Base-by-base conservation (phyloP, 1,140 invertebrate genomes). In the Atta colombica region DNA sequence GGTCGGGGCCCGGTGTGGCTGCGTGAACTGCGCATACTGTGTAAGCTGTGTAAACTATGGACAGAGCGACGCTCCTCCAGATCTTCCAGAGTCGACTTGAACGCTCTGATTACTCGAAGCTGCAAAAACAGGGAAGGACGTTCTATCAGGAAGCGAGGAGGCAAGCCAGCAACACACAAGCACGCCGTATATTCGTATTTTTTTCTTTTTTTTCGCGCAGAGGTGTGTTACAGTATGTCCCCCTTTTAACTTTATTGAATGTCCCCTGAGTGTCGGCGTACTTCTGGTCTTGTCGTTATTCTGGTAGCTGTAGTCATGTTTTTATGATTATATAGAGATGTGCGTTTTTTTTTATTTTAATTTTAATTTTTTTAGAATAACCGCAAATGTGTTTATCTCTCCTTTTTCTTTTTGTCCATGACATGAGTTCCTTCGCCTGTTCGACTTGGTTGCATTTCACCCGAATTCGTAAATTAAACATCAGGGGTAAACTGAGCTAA, bases 101-200 rank as follows among this genome's bases (percentile, higher is more conserved):
- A 99, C 95, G 99, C 99, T 97, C 99, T 98, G 96, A 99, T 99
- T 96, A 99, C 99, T 96, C 99, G 98, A 96, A 99, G 98, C 99
- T 99, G 98, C 96, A 98, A 98, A 97, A 97, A 97, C 94, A 96
- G 96, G 96, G 94, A 95, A 94, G 93, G 92, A 78, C 80, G 92
- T 94, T 94, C 94, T 95, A 94, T 94, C 92, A 95, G 94, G 94
- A 94, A 92, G 94, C 94, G 94, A 95, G 93, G 94, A 95, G 92
- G 94, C 94, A 94, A 93, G 93, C 94, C 92, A 95, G 93, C 94
- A 92, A 95, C 93, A 94, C 93, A 94, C 93, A 95, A 94, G 92
- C 93, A 93, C 93, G 92, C 92, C 92, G 90, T 93, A 63, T 75
- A 89, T 90, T 88, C 81, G 91, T 93, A 89, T 90, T 81, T 82